phyloP scores from a whole-genome alignment of 2,797 vertebrate genomes.

The Ambastaia sidthimunki region DNA sequence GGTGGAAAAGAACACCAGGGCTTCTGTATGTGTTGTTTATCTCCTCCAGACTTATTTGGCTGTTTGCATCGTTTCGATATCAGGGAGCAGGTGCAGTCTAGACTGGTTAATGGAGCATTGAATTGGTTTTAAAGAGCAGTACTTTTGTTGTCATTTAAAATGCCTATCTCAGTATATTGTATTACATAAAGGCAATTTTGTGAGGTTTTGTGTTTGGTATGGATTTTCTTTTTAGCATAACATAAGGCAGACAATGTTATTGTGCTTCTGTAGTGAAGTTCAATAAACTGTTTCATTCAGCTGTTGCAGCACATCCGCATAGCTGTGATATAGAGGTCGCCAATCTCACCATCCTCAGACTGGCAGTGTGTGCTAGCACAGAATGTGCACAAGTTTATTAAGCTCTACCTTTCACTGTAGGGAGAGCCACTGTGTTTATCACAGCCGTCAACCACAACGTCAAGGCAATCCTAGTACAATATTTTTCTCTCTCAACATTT shows the following conservation, averaged over 20 bases:
- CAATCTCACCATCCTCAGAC: conserved; percentile 46
- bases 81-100: conserved; percentile 28
- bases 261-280: conserved; percentile 52
- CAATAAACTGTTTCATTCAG: conserved; percentile 69
- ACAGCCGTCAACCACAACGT: conserved; percentile 28
- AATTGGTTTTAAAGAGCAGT: conserved; percentile 44
- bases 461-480: conserved; percentile 29
- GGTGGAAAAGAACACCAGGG: conserved; percentile 52
- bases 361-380: conserved; percentile 10
- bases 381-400: conserved; percentile 56
- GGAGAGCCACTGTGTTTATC: conserved; percentile 41
- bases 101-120: conserved; percentile 39
- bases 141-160: conserved; percentile 36
- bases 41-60: conserved; percentile 30
- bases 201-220: conserved; percentile 17
- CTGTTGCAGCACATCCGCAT: conserved; percentile 70
- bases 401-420: conserved; percentile 38
- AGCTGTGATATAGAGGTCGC: conserved; percentile 55
- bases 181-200: background rate
- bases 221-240: conserved; percentile 1
- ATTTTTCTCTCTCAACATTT: conserved; percentile 50
- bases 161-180: conserved; percentile 14
- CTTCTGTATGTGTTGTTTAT: conserved; percentile 38
- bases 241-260: conserved; percentile 25
- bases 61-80: conserved; percentile 47